Base-by-base conservation (phyloP, 2,888 invertebrate genomes). In the Agriopis leucophaearia region DNA sequence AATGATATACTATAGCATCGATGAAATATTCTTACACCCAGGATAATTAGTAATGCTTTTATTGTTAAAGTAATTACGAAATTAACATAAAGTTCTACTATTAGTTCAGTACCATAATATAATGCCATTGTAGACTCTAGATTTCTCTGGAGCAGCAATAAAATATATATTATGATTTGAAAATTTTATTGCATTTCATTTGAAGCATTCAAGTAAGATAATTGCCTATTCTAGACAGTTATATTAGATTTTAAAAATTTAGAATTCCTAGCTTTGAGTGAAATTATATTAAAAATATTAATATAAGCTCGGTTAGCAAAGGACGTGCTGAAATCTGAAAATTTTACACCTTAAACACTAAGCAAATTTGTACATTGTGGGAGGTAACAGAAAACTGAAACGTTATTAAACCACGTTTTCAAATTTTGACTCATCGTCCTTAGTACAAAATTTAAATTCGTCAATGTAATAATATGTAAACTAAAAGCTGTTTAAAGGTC, bases 391-490 rank as follows among this genome's bases (percentile, higher is more conserved):
- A 42, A 55, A 55, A 42, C 18, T 18, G 55, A 42, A 45, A 35
- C 36, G 58, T 27, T 42, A 47, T 60, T 15, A 16, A 36, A 57
- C 63, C n/a, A 48, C 13, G 15, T 9, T 13, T 60, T 54, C 12
- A 59, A 66, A 48, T 71, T 47, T 71, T 10, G 58, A 60, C 60
- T 45, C 62, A 38, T 6, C 36, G 36, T 18, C 44, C 56, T 57
- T 45, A 27, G 10, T 51, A 64, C 64, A 71, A 47, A 50, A 59
- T 65, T 66, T 36, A 72, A 55, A 58, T 18, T 44, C n/a, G n/a
- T n/a, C n/a, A n/a, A n/a, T 10, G 44, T 38, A 8, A n/a, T 9
- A 36, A 13, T 12, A 15, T 16, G 35, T 57, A 58, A 47, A 47
- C 47, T 47, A 47, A 58, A 36, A 16, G 36, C 15, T 12, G 15